These are phyloP conservation scores for Hydractinia symbiolongicarpus DNA, from an alignment of 30 jellyfish, hydroid and myxozoan species.

Conservation along the genomic window DNA sequence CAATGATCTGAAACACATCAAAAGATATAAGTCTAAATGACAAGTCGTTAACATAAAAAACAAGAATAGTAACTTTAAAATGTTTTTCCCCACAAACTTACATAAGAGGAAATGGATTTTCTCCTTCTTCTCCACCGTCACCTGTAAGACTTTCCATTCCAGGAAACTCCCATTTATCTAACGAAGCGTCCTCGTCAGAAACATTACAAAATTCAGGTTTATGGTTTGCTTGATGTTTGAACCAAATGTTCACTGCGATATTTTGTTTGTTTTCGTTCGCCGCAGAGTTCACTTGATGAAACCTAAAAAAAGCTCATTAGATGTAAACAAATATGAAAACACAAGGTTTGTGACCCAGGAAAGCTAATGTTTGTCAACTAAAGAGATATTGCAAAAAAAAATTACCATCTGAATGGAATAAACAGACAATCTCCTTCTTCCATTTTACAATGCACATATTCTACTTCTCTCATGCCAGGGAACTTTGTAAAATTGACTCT, in stretches of 20 bases:
- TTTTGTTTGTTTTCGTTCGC: constrained; percentile 60
- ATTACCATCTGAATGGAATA: constrained; percentile 83
- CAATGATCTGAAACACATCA: neutral
- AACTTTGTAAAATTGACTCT: constrained; percentile 69
- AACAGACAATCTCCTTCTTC: constrained; percentile 89
- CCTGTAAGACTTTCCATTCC: constrained; percentile 16
- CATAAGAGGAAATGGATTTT: neutral
- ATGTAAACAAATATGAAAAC: neutral
- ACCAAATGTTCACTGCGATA: constrained; percentile 92
- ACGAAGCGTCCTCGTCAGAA: constrained; percentile 53
- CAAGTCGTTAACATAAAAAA: neutral
- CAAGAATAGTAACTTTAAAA: neutral
- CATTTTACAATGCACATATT: constrained; percentile 69
- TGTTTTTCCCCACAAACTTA: neutral
- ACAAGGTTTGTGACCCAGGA: no score
- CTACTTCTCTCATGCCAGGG: constrained; percentile 84
- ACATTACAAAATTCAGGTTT: constrained; percentile 57
- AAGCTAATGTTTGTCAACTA: no score
- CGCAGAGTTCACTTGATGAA: constrained; percentile 83
- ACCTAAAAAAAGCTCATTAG: constrained; percentile 34
- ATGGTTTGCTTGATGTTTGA: constrained; percentile 47
- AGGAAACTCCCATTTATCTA: constrained; percentile 50
- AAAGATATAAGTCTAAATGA: neutral
- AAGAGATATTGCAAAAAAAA: neutral
- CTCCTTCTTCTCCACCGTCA: neutral